Evolutionary conservation across 2,113 vertebrate genomes (phyloP).

Genomic region (Maylandia zebra): DNA sequence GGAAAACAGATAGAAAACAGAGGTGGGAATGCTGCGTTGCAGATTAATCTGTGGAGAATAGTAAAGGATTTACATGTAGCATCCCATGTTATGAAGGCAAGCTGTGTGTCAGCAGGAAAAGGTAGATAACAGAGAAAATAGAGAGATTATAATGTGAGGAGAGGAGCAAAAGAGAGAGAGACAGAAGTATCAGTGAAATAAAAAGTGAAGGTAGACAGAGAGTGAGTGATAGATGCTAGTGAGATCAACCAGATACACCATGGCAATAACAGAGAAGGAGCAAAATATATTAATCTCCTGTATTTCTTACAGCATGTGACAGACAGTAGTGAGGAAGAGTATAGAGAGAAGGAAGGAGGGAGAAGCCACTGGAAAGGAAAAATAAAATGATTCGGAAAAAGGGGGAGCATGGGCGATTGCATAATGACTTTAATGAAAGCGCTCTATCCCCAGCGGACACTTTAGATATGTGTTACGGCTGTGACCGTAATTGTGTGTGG

Average conservation of each 20-base stretch:
- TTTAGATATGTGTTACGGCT: slow-evolving; percentile 50
- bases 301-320: not conserved
- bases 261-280: not conserved
- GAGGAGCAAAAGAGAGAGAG: not conserved
- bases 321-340: not conserved
- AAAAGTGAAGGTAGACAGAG: not conserved
- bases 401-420: slow-evolving; percentile 16
- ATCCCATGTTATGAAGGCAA: slow-evolving; percentile 9
- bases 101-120: not conserved
- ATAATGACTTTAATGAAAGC: slow-evolving; percentile 63
- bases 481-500: too few species aligned
- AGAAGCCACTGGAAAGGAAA: not conserved
- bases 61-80: slow-evolving; percentile 25
- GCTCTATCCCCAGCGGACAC: slow-evolving; percentile 45
- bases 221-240: not conserved
- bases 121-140: slow-evolving; percentile 7
- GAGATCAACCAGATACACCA: not conserved
- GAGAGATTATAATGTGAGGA: slow-evolving; percentile 2
- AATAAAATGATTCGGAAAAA: not conserved
- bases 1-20: slow-evolving; percentile 28
- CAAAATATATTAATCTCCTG: not conserved
- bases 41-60: slow-evolving; percentile 32
- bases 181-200: not conserved
- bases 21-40: not conserved
- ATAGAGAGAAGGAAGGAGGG: not conserved